A percentile compares a stretch with the other conserved stretches of the same genome.
These are phyloP conservation scores for Ectemnius continuus DNA, from an alignment of 2,888 invertebrate species.

Conservation along the genomic window DNA sequence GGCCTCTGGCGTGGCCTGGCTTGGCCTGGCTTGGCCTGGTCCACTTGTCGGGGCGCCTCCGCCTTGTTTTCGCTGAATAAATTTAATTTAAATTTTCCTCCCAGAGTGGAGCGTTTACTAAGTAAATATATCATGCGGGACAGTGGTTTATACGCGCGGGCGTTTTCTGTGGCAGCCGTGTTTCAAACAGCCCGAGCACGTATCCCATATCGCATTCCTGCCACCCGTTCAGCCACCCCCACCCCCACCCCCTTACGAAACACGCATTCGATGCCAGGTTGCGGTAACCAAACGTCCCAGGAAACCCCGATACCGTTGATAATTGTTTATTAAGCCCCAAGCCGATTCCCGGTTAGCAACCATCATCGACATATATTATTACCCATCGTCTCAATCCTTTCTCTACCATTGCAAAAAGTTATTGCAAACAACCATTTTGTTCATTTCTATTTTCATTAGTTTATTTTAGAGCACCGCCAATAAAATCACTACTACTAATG, in stretches of 20 bases:
- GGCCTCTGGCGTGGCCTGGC: slow-evolving; percentile 20
- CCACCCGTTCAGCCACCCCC: not conserved
- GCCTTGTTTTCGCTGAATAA: slow-evolving; percentile 68
- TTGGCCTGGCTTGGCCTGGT: slow-evolving; percentile 23
- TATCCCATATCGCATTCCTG: slow-evolving; percentile 23
- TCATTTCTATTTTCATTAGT: too few relatives aligned
- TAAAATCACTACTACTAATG: too few relatives aligned
- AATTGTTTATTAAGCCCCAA: slow-evolving; percentile 60
- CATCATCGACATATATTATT: not conserved
- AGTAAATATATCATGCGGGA: slow-evolving; percentile 68
- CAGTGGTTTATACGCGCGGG: slow-evolving; percentile 49
- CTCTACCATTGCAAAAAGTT: too few relatives aligned
- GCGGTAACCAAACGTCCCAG: slow-evolving; percentile 42
- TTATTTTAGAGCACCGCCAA: too few relatives aligned
- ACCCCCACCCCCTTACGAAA: too few relatives aligned
- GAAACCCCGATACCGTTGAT: slow-evolving; percentile 39
- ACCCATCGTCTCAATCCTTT: too few relatives aligned
- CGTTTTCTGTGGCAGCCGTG: slow-evolving; percentile 51
- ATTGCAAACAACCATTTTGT: too few relatives aligned
- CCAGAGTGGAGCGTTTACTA: slow-evolving; percentile 68
- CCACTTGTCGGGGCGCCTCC: slow-evolving; percentile 31
- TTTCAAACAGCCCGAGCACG: slow-evolving; percentile 22
- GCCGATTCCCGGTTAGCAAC: slow-evolving; percentile 11
- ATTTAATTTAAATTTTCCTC: slow-evolving; percentile 71
- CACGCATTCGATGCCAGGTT: slow-evolving; percentile 19